phyloP scores from a whole-genome alignment of 2,797 vertebrate genomes.

The Cossypha caffra region DNA sequence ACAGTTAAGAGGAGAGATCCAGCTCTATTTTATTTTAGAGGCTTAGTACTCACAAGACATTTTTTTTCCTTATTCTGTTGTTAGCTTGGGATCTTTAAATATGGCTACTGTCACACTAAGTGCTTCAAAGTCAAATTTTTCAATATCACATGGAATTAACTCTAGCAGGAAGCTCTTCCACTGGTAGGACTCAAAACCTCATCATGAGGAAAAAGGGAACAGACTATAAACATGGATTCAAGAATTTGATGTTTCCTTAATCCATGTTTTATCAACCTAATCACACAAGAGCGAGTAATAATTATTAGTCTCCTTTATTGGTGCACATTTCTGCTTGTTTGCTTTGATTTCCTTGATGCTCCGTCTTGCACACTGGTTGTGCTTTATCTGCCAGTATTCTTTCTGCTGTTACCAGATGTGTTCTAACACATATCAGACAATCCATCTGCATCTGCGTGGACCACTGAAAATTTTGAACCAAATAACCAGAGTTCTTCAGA shows the following conservation, averaged over 20 bases:
- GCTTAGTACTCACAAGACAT: neutral
- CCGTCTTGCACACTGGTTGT: accelerated
- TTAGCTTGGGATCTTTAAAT: neutral
- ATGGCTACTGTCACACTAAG: neutral
- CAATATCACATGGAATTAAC: neutral
- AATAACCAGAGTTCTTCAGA: neutral
- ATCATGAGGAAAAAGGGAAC: neutral
- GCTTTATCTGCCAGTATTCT: neutral
- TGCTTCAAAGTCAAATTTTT: neutral
- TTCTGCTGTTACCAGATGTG: neutral
- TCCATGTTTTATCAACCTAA: neutral
- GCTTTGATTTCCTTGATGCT: neutral
- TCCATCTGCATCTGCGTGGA: neutral
- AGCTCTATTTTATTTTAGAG: neutral
- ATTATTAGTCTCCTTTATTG: neutral
- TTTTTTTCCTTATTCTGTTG: neutral
- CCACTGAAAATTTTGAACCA: neutral
- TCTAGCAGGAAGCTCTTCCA: neutral
- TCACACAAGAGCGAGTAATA: accelerated
- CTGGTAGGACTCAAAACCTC: neutral
- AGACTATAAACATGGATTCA: neutral
- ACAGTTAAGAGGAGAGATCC: neutral
- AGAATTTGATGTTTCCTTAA: neutral
- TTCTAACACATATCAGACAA: neutral
- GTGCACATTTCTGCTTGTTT: neutral